Conservation (phyloP, 1,140 invertebrate species). For the Tribolium castaneum region DNA sequence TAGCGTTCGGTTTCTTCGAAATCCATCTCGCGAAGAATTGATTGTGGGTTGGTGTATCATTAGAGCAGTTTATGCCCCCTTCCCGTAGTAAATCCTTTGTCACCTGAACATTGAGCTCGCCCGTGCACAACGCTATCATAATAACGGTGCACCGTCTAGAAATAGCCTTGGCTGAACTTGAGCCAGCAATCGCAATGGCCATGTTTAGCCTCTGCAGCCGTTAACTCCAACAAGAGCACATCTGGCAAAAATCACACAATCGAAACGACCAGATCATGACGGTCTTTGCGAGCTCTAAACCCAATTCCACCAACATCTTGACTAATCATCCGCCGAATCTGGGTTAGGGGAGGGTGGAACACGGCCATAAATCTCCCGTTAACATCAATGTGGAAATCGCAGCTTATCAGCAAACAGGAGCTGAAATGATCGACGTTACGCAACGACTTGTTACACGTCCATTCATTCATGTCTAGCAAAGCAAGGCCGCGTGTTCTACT, state of each 20-base stretch:
- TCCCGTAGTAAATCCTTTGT: constrained; percentile 30
- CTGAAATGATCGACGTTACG: constrained; percentile 18
- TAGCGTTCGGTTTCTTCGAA: neutral
- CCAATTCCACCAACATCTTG: neutral
- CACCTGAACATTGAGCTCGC: constrained; percentile 23
- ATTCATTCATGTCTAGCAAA: constrained; percentile 40
- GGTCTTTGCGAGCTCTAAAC: neutral
- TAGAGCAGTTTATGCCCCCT: constrained; percentile 12
- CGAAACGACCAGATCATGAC: neutral
- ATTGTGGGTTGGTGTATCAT: constrained; percentile 26
- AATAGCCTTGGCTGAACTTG: constrained; percentile 27
- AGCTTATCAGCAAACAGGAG: constrained; percentile 12
- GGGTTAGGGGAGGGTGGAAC: neutral
- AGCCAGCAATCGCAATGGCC: constrained; percentile 15
- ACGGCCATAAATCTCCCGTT: neutral
- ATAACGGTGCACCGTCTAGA: constrained; percentile 25
- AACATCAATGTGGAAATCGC: constrained; percentile 18
- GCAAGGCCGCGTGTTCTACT: constrained; percentile 34
- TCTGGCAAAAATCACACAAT: constrained; percentile 2
- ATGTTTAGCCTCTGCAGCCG: constrained; percentile 8
- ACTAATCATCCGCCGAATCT: neutral
- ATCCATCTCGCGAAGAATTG: constrained; percentile 9
- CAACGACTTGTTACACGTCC: constrained; percentile 33
- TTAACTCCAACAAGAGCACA: constrained; percentile 20
- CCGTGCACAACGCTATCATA: constrained; percentile 31